Percentiles rank a stretch among this genome's conserved stretches.
These are phyloP conservation scores for Euzophera pinguis DNA, from an alignment of 2,888 invertebrate genomes.

Conservation along the genomic window DNA sequence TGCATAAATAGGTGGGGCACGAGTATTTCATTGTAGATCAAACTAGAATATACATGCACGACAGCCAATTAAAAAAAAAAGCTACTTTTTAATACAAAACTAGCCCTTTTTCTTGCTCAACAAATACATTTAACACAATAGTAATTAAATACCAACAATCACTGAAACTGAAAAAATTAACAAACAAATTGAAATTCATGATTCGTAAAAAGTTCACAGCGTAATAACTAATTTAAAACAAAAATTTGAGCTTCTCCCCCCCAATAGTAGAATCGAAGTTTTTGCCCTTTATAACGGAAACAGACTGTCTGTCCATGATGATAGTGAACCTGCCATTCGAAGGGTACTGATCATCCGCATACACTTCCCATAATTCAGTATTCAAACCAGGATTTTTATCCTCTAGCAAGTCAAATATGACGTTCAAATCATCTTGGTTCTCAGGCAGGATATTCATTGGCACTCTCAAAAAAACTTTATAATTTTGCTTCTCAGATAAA, in stretches of 20 bases:
- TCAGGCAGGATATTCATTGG: conserved; percentile 53
- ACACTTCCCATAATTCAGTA: conserved; percentile 58
- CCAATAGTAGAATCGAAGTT: conserved; percentile 52
- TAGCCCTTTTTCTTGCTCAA: too few relatives aligned
- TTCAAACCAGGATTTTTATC: conserved; percentile 65
- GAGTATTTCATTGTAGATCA: too few relatives aligned
- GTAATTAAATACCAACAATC: not conserved
- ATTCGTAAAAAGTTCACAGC: not conserved
- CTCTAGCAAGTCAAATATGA: conserved; percentile 60
- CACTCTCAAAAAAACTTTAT: conserved; percentile 52
- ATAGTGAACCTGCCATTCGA: conserved; percentile 52
- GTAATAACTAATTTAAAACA: conserved; percentile 33
- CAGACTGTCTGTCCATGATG: conserved; percentile 53
- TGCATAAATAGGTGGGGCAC: not conserved
- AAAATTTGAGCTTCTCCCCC: conserved; percentile 55
- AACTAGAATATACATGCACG: too few relatives aligned
- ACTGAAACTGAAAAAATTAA: not conserved
- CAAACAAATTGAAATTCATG: not conserved
- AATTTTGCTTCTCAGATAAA: conserved; percentile 29
- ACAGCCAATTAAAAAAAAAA: too few relatives aligned
- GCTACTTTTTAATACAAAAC: too few relatives aligned
- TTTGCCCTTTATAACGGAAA: conserved; percentile 43
- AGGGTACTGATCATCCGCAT: conserved; percentile 38
- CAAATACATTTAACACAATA: too few relatives aligned
- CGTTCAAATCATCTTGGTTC: conserved; percentile 54